Evolutionary conservation across 2,113 vertebrate species (phyloP).

Genomic region (Panurus biarmicus): DNA sequence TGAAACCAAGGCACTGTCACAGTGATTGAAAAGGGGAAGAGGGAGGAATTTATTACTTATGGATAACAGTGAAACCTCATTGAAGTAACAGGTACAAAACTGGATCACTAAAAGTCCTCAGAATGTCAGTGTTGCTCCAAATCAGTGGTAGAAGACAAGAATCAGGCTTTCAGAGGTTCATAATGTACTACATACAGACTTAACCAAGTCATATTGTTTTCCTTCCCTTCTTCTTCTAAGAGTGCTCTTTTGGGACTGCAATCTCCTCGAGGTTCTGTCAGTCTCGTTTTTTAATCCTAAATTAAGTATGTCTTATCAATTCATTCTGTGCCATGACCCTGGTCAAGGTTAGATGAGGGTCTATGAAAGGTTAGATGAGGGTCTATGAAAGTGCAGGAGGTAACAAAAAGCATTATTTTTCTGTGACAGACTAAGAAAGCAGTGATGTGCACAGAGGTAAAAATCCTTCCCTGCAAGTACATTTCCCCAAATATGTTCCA

Average conservation of each 20-base stretch:
- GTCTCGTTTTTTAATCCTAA: constrained; percentile 39
- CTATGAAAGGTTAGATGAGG: constrained; percentile 29
- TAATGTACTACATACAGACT: neutral
- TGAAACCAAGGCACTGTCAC: neutral
- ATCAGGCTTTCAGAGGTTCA: neutral
- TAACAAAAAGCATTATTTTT: neutral
- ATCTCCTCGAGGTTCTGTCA: constrained; percentile 9
- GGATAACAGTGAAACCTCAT: neutral
- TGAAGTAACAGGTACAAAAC: neutral
- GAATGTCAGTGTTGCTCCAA: neutral
- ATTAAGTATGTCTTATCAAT: constrained; percentile 49
- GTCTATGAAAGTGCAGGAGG: neutral
- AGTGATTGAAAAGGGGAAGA: neutral
- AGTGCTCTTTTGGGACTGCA: neutral
- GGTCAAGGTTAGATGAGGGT: constrained; percentile 30
- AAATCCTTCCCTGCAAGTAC: neutral
- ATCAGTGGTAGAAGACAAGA: neutral
- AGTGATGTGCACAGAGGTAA: neutral
- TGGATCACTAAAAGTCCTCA: neutral
- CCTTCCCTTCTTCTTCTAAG: neutral
- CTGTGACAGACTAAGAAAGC: neutral
- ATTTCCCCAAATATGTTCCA: neutral
- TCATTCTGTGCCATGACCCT: neutral
- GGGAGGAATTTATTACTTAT: neutral
- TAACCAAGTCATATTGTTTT: neutral